These are phyloP conservation scores for Cygnus buccinator DNA, from an alignment of 2,113 vertebrate species.

Conservation along the genomic window DNA sequence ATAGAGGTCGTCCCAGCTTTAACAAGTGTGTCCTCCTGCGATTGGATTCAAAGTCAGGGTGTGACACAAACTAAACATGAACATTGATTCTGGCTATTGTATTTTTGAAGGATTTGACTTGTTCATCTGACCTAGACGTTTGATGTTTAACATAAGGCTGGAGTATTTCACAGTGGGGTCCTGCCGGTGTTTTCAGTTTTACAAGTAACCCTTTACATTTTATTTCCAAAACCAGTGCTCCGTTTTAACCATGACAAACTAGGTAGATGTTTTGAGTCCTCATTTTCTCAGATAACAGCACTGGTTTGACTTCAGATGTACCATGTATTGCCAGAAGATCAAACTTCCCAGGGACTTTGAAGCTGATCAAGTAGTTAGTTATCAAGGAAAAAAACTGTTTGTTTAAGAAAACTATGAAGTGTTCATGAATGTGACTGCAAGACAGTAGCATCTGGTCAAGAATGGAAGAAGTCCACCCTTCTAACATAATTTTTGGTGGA, in stretches of 20 bases:
- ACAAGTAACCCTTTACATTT: background rate
- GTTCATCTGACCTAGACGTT: background rate
- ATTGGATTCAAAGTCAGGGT: background rate
- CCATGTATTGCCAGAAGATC: background rate
- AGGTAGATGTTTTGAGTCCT: background rate
- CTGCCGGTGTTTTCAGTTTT: background rate
- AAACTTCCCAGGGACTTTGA: background rate
- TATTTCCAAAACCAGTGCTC: background rate
- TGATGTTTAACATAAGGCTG: background rate
- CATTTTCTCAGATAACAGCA: background rate
- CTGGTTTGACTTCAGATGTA: background rate
- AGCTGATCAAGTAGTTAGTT: background rate
- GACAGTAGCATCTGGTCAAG: background rate
- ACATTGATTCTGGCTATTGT: background rate
- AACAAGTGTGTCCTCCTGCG: background rate
- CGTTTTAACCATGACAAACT: background rate
- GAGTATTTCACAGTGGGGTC: background rate
- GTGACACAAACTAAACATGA: background rate
- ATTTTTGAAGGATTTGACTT: background rate
- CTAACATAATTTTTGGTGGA: background rate
- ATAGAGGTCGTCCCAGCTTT: background rate
- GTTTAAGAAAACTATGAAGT: background rate
- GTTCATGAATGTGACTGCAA: background rate
- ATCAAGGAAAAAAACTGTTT: background rate
- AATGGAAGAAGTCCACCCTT: background rate